Evolutionary conservation across 2,888 invertebrate species (phyloP), one percentile per base, ranked within the genome.

Genomic region (Drosophila hamatofila): DNA sequence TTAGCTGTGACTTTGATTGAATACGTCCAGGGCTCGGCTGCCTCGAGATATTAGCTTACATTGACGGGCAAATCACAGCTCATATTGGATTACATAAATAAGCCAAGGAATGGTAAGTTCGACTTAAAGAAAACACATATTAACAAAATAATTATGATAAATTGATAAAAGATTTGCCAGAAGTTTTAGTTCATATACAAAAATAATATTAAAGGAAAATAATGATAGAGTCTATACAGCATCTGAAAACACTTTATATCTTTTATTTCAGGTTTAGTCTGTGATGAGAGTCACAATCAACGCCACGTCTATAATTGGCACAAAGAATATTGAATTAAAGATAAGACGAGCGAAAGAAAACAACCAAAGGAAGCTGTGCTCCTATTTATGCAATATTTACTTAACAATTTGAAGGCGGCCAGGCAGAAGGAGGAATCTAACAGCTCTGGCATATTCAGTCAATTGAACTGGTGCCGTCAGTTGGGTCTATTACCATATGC

Each of bases 401-500:
- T 46, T 23, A 59, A 44, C 48, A 72, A 64, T 56, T 75, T 66
- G 44, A 61, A 56, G 51, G 49, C 59, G 62, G 25, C 49, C 39
- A 49, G 23, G 46, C 39, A 30, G 68, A 55, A 54, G 48, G 4
- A 35, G 39, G 16, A 57, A 46, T 49, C 54, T 55, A 16, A 52
- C 54, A 44, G 61, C 55, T 37, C 23, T 55, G 51, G 56, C 51
- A 42, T 42, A 48, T 62, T 60, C 64, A 66, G 72, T 60, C 64
- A 61, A 73, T 68, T 75, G 68, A 52, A 44, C 23, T 59, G 67
- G 37, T 16, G 51, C 60, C 37, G 35, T 27, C 21, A 23, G 41
- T 33, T 21, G 57, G 60, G 49, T 56, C 73, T 49, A 73, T 69
- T 62, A 41, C 59, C 73, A 73, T 81, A 78, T 78, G 78, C 72